These are phyloP conservation scores for Tragelaphus strepsiceros DNA, from an alignment of 2,113 vertebrate species.

Conservation along the genomic window DNA sequence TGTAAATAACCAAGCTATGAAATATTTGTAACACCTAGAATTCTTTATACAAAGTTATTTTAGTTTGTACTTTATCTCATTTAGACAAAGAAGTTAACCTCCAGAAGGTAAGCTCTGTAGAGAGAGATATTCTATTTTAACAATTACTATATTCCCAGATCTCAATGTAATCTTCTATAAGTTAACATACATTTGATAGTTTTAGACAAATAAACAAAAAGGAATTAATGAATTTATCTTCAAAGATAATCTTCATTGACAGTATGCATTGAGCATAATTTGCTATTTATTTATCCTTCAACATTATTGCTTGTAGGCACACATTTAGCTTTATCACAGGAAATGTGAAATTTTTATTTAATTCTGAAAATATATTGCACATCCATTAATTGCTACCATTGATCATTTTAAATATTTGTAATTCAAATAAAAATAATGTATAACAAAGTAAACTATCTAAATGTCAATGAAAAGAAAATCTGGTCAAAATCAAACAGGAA, in stretches of 20 bases:
- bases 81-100: not conserved
- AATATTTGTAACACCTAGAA: not conserved
- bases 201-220: not conserved
- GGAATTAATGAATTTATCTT: not conserved
- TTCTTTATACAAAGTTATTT: not conserved
- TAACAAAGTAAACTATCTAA: not conserved
- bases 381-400: not conserved
- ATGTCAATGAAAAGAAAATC: not conserved
- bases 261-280: not conserved
- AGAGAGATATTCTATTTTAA: not conserved
- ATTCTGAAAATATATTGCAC: not conserved
- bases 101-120: not conserved
- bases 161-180: not conserved
- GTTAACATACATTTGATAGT: not conserved
- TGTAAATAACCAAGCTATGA: not conserved
- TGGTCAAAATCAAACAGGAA: not conserved
- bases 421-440: not conserved
- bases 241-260: not conserved
- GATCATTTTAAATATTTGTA: not conserved
- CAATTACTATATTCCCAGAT: not conserved
- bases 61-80: not conserved
- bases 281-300: not conserved
- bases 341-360: slow-evolving; percentile 21
- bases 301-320: not conserved
- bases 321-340: not conserved